Conservation (phyloP, 1,140 invertebrate species). For the Macrocentrus cingulum region DNA sequence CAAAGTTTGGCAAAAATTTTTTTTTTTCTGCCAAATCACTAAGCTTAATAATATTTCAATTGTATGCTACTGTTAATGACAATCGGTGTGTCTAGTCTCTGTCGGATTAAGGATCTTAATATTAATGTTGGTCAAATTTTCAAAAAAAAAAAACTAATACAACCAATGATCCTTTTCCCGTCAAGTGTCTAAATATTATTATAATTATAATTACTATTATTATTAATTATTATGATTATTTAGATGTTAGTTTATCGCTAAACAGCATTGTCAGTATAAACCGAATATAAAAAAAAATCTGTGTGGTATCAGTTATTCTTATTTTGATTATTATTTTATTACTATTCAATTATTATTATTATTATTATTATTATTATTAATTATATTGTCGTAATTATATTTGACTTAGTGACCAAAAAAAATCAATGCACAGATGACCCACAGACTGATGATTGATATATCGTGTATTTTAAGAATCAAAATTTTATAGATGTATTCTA, state of each 20-base stretch:
- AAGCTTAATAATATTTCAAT: conserved; percentile 37
- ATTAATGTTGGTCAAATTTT: too few species aligned
- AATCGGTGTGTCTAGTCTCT: conserved; percentile 53
- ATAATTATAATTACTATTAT: not conserved
- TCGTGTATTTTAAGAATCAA: conserved; percentile 43
- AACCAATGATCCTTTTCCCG: conserved; percentile 14
- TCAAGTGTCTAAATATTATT: conserved; percentile 28
- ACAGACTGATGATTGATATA: conserved; percentile 41
- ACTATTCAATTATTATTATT: not conserved
- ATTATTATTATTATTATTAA: not conserved
- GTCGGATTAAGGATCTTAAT: conserved; percentile 23
- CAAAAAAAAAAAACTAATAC: conserved; percentile 15
- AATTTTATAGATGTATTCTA: conserved; percentile 32
- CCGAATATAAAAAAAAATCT: too few species aligned
- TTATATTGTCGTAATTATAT: not conserved
- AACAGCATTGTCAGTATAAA: too few species aligned
- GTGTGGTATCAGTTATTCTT: too few species aligned
- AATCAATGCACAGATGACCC: conserved; percentile 46
- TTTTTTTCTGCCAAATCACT: conserved; percentile 13
- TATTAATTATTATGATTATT: too few species aligned
- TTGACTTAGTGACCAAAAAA: conserved; percentile 20
- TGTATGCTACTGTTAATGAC: conserved; percentile 45
- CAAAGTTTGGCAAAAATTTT: conserved; percentile 12
- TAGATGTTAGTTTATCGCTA: too few species aligned
- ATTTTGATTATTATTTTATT: too few species aligned